These are phyloP conservation scores for Actinopyga echinites DNA, from an alignment of 53 echinoderm and acorn worm species.

Conservation along the genomic window DNA sequence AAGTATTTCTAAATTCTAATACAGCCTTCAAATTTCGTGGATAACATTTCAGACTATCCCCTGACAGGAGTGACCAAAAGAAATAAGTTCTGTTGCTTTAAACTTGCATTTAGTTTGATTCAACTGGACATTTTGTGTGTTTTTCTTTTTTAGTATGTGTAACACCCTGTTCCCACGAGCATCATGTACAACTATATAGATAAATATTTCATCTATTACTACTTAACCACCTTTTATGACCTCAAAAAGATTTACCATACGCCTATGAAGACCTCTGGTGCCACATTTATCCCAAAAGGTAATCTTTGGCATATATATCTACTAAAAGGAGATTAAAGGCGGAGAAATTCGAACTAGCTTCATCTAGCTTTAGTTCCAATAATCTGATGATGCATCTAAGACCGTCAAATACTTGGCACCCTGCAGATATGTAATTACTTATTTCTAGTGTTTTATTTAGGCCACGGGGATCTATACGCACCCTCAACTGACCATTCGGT, in stretches of 20 bases:
- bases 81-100: not conserved
- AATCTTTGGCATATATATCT: not conserved
- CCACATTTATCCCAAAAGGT: not conserved
- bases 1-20: constrained; percentile 14
- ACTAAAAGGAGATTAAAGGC: not conserved
- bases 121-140: no score
- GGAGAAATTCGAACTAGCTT: not conserved
- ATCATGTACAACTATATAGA: no score
- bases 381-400: no score
- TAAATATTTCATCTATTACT: no score
- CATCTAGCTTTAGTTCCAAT: not conserved
- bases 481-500: not conserved
- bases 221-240: no score
- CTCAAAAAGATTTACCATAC: no score
- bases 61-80: not conserved
- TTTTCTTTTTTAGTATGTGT: no score
- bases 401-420: not conserved
- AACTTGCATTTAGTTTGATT: not conserved
- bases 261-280: not conserved
- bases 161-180: no score
- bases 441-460: not conserved
- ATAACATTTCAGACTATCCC: constrained; percentile 34
- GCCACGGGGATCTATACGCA: not conserved
- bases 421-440: not conserved
- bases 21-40: constrained; percentile 11